Evolutionary conservation across 2,113 vertebrate genomes (phyloP).

Genomic region (Centropus bengalensis): DNA sequence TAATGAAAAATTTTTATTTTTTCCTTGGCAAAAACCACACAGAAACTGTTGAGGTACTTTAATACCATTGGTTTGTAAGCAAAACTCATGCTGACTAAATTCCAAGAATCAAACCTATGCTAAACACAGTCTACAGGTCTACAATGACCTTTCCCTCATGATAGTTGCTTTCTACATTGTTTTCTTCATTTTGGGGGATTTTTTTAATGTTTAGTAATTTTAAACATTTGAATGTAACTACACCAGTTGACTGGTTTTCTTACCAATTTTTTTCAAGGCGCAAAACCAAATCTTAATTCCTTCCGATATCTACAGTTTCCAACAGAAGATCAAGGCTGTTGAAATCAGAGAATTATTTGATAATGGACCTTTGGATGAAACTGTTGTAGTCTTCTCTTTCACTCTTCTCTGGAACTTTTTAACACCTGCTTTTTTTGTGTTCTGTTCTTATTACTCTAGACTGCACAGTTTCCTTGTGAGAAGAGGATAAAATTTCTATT

Average conservation of each 20-base stretch:
- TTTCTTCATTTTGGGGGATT: background rate
- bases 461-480: background rate
- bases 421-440: background rate
- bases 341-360: background rate
- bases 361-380: background rate
- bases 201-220: background rate
- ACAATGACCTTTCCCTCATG: background rate
- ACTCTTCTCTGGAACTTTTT: background rate
- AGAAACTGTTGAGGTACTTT: background rate
- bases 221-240: background rate
- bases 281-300: background rate
- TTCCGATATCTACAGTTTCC: background rate
- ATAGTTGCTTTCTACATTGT: background rate
- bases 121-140: background rate
- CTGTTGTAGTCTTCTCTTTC: background rate
- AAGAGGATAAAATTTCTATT: background rate
- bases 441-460: background rate
- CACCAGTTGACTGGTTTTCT: background rate
- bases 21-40: background rate
- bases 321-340: background rate
- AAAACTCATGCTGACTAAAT: background rate
- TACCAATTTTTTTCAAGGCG: background rate
- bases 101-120: background rate
- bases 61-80: background rate
- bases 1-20: background rate